Evolutionary conservation across 2,888 invertebrate genomes (phyloP), one percentile per base, ranked within the genome.

Genomic region (Alloplasta piceator): DNA sequence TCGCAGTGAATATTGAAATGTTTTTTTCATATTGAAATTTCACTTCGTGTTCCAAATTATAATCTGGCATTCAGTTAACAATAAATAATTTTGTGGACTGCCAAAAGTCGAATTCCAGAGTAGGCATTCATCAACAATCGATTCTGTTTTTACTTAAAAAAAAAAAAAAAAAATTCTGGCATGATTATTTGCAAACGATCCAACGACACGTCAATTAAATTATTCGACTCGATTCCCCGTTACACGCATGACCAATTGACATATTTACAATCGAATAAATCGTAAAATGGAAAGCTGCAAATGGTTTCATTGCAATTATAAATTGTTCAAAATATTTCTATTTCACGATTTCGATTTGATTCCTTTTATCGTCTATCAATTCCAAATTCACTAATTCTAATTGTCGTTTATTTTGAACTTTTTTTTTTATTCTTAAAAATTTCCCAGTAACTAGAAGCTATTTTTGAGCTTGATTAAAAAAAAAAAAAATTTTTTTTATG

Each of bases 171-270:
- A 26, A 1, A 14, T 50, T 58, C 58, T 41, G n/a, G 77, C 66
- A 64, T 52, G 70, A 43, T 71, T 55, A 56, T 74, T n/a, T 9
- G 67, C 36, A 9, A 52, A 60, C 63, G 10, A 68, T 16, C 68
- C 76, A 48, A 56, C 50, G 38, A 58, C 56, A 68, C 46, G 9
- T 12, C 12, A 52, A 63, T 3, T n/a, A 48, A 0, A 48, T 7
- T 50, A 48, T n/a, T 14, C 50, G 58, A 26, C 26, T 26, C 26
- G 26, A 26, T 26, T 26, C 26, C 43, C 43, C 43, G 58, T 66
- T 74, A 74, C 73, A 81, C 70, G 77, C 73, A 70, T 77, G 70
- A 74, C 46, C 70, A 64, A 70, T 66, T 58, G 74, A 66, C 48
- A 74, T 60, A 66, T 66, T 39, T 43, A 58, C 66, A 74, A 58